Conservation (phyloP, 2,797 vertebrate genomes). For the Champsocephalus esox region DNA sequence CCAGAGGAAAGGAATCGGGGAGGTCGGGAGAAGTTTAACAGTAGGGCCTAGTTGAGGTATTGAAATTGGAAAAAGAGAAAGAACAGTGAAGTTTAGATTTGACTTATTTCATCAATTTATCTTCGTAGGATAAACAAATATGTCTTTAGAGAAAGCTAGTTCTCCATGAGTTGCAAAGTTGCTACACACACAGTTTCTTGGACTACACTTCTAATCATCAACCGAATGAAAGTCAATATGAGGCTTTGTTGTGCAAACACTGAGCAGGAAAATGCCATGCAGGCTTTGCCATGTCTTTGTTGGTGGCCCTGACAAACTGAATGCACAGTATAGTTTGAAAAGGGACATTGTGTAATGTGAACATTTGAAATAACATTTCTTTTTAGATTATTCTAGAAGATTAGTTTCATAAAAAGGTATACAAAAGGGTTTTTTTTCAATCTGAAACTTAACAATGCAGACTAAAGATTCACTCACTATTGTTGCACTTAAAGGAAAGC, state of each 20-base stretch:
- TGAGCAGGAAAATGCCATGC: conserved; percentile 7
- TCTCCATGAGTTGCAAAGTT: not conserved
- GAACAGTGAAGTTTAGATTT: conserved; percentile 14
- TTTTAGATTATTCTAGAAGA: not conserved
- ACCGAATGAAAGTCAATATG: conserved; percentile 19
- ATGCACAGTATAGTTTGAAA: not conserved
- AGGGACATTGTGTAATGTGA: not conserved
- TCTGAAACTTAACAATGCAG: not conserved
- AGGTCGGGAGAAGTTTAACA: not conserved
- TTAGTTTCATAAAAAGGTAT: too few relatives aligned
- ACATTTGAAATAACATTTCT: too few relatives aligned
- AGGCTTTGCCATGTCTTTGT: conserved; percentile 13
- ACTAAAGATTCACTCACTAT: not conserved
- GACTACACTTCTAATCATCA: conserved; percentile 15
- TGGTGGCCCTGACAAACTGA: conserved; percentile 1
- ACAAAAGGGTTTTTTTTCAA: not conserved
- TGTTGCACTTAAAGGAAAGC: not conserved
- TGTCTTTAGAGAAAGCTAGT: not conserved
- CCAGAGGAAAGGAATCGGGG: not conserved
- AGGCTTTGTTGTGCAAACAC: conserved; percentile 31
- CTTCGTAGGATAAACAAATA: too few relatives aligned
- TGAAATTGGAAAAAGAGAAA: not conserved
- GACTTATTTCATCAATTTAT: not conserved
- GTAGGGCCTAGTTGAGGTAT: not conserved
- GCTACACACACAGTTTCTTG: not conserved